A percentile compares a stretch with the other conserved stretches of the same genome.
These are phyloP conservation scores for Austrofundulus limnaeus DNA, from an alignment of 2,113 vertebrate genomes.

Conservation along the genomic window DNA sequence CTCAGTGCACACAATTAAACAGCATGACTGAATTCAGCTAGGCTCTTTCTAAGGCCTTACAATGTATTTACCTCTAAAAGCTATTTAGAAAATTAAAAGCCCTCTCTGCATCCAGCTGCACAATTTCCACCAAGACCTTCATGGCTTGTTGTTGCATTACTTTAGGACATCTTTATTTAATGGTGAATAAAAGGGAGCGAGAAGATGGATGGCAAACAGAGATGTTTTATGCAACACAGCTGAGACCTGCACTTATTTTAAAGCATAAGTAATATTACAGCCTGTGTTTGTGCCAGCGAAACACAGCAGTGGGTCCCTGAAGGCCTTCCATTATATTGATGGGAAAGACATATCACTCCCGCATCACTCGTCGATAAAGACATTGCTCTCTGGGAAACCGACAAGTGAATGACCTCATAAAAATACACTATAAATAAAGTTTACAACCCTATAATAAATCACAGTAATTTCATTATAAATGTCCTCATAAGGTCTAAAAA, in stretches of 20 bases:
- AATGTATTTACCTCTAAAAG: slow-evolving; percentile 26
- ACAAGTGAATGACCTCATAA: slow-evolving; percentile 48
- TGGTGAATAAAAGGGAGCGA: slow-evolving; percentile 24
- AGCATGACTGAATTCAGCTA: slow-evolving; percentile 19
- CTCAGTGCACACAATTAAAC: slow-evolving; percentile 27
- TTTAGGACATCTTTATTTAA: slow-evolving; percentile 42
- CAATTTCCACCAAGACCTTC: slow-evolving; percentile 10
- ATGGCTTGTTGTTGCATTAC: slow-evolving; percentile 23
- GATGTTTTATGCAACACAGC: slow-evolving; percentile 52
- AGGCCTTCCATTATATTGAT: slow-evolving; percentile 54
- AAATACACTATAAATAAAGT: slow-evolving; percentile 57
- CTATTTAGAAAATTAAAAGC: slow-evolving; percentile 49
- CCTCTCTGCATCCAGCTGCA: slow-evolving; percentile 13
- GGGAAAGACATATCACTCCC: slow-evolving; percentile 51
- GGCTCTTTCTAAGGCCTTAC: slow-evolving; percentile 42
- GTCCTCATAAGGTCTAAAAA: slow-evolving; percentile 1
- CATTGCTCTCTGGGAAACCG: slow-evolving; percentile 35
- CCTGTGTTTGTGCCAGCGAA: slow-evolving; percentile 26
- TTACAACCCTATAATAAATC: slow-evolving; percentile 48
- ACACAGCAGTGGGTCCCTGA: slow-evolving; percentile 29
- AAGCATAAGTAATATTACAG: slow-evolving; percentile 52
- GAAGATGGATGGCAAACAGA: slow-evolving; percentile 44
- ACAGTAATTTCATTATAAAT: slow-evolving; percentile 21
- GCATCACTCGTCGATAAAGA: slow-evolving; percentile 58
- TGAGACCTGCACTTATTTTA: slow-evolving; percentile 55